Evolutionary conservation across 2,797 vertebrate genomes (phyloP), one percentile per base, ranked within the genome.

Genomic region (Danio albolineatus): DNA sequence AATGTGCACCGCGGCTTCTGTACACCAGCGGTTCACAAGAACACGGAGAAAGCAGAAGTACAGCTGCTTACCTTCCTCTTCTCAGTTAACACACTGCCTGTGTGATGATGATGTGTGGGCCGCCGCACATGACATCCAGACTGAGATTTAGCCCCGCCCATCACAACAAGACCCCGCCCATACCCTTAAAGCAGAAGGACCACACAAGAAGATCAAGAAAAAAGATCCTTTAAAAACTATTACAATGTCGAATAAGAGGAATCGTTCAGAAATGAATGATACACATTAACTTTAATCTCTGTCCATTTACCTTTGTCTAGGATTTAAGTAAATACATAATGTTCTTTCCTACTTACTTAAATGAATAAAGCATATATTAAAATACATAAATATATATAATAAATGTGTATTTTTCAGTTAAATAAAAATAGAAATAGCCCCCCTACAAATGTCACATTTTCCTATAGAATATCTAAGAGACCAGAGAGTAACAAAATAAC

Each of bases 171-270:
- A 38, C 38, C 54, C 21, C 76, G 73, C 77, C 71, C 56, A 39
- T 3, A 4, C 6, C 9, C 57, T 83, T 80, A 83, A 83, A 83
- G 82, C 54, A 28, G 77, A 49, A 75, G 82, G 54, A 28, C 3
- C 13, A 10, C 9, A 10, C 14, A 73, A 28, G 4, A 36, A 7
- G 54, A 41, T 1, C 9, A 43, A 64, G 5, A n/a, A 64, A 41
- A 13, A 39, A 36, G 57, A 14, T 16, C 28, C 28, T 5, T 28
- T 28, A 7, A 28, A 3, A 28, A 12, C 4, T 7, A 9, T 10
- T 28, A 21, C 7, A 46, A 9, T 66, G 28, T 48, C 7, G 9
- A 4, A 0, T 4, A 1, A 66, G 1, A 66, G n/a, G 6, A 19
- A 10, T 44, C 6, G 17, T 14, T 10, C 17, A 19, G 1, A 21